Base-by-base conservation (phyloP, 2,797 vertebrate species). In the Lemur catta region DNA sequence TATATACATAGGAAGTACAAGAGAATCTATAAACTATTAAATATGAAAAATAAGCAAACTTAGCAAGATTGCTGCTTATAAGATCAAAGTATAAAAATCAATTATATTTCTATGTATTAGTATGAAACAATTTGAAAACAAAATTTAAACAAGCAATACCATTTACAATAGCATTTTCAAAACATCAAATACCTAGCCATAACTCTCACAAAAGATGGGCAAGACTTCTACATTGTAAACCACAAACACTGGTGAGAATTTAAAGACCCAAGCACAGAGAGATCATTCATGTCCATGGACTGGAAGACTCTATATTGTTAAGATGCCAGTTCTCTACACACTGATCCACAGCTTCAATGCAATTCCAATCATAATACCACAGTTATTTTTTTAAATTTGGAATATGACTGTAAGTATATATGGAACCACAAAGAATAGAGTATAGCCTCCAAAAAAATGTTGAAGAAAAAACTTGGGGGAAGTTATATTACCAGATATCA, bases 41-140 rank as follows among this genome's bases (percentile, higher is more conserved):
- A 81, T 86, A 90, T 52, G 82, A 79, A 85, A 88, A 87, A 43
- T 71, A 82, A 75, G 30, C n/a, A 96, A 90, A 95, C 50, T 91
- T 91, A 80, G 30, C 22, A 96, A 72, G 20, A 9, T 14, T 81
- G 35, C 18, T 86, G 2, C 61, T 92, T 61, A 84, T 57, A 48
- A 52, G 8, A 82, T 6, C 20, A 78, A 92, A 84, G 79, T 75
- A 86, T 18, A 90, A 46, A 59, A 92, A 65, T 43, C 22, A 94
- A 76, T 0, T 50, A 6, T 43, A 78, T 78, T 82, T 74, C 48
- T 92, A 67, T 67, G 11, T 79, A 86, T 65, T 79, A 93, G 52
- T 61, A 94, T 78, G 63, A 93, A 96, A 82, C 48, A 79, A 84
- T 1, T 48, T 4, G 14, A 92, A 91, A 92, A 82, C 67, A 9